phyloP scores from a whole-genome alignment of 2,888 invertebrate species.

The Ferrisia virgata region DNA sequence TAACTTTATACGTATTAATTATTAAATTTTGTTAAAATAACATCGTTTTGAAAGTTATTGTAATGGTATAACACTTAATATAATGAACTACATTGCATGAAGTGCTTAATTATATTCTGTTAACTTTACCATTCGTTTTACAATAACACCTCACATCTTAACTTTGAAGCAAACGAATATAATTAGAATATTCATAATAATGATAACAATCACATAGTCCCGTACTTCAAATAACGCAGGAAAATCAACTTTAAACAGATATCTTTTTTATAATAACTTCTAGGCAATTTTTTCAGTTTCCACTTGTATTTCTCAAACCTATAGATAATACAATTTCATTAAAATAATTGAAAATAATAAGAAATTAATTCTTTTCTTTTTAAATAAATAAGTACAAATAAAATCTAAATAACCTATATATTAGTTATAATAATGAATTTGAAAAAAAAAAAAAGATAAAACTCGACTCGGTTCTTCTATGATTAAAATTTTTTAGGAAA shows the following conservation, averaged over 20 bases:
- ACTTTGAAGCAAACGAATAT: neutral
- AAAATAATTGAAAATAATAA: neutral
- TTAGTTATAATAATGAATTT: too few relatives aligned
- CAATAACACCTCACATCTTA: slow-evolving; percentile 4
- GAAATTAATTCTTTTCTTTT: neutral
- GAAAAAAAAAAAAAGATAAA: neutral
- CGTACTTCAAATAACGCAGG: slow-evolving; percentile 13
- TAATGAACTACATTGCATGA: neutral
- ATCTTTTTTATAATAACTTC: neutral
- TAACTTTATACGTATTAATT: neutral
- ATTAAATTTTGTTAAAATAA: neutral
- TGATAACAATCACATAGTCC: neutral
- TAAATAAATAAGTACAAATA: neutral
- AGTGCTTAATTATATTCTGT: neutral
- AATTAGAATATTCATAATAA: neutral
- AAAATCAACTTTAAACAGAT: neutral
- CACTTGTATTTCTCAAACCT: slow-evolving; percentile 15
- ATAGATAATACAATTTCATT: slow-evolving; percentile 6
- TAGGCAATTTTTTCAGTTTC: slow-evolving; percentile 25
- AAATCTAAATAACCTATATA: neutral
- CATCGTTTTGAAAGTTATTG: neutral
- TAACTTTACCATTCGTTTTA: neutral
- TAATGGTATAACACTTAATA: neutral
- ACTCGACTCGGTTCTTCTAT: neutral
- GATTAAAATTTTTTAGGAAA: neutral